Conservation (phyloP, 2,797 vertebrate species). For the Scarus forsteni region DNA sequence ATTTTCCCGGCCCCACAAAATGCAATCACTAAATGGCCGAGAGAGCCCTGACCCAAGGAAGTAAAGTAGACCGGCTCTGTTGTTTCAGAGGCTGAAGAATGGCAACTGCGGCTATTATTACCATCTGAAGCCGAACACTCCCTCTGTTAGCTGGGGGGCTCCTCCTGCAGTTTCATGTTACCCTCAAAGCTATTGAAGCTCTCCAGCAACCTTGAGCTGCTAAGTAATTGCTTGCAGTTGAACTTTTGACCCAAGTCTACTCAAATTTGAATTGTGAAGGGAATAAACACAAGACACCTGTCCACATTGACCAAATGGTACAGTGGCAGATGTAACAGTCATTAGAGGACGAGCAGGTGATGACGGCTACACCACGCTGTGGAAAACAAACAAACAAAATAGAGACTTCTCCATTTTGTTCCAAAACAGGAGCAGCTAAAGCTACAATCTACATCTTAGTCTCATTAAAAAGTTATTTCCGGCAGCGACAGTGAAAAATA, state of each 20-base stretch:
- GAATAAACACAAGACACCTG: conserved; percentile 64
- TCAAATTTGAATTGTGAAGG: conserved; percentile 52
- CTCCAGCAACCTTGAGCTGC: conserved; percentile 60
- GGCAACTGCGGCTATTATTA: conserved; percentile 77
- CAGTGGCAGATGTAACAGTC: conserved; percentile 18
- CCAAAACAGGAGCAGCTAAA: background rate
- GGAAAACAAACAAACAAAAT: background rate
- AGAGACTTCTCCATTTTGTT: background rate
- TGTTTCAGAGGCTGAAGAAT: conserved; percentile 50
- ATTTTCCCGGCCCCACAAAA: conserved; percentile 11
- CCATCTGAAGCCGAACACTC: conserved; percentile 65
- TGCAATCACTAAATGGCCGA: conserved; percentile 12
- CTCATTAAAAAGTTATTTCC: background rate
- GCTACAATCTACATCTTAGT: background rate
- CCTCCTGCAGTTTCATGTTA: conserved; percentile 65
- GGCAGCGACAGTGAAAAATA: background rate
- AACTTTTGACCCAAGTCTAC: conserved; percentile 57
- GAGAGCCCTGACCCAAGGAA: conserved; percentile 32
- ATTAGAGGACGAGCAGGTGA: conserved; percentile 21
- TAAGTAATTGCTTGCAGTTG: conserved; percentile 66
- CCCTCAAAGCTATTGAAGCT: conserved; percentile 57
- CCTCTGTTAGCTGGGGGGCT: conserved; percentile 49
- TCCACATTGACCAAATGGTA: conserved; percentile 45
- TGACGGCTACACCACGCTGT: conserved; percentile 2
- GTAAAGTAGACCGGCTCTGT: conserved; percentile 40